Evolutionary conservation across 2,888 invertebrate genomes (phyloP).

Genomic region (Acleris emargana): DNA sequence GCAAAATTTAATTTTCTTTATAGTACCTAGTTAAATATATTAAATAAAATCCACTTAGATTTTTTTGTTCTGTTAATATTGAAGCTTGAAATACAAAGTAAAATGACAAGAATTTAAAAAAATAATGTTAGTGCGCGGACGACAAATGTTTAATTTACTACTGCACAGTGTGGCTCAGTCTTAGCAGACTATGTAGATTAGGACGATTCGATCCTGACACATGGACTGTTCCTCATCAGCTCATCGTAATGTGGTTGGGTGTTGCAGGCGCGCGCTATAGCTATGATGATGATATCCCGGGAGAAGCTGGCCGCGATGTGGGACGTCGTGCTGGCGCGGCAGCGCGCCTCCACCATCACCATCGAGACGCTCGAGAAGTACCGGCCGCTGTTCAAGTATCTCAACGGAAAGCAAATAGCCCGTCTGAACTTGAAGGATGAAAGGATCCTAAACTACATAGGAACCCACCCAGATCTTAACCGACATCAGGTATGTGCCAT

Average conservation of each 20-base stretch:
- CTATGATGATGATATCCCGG: slow-evolving; percentile 69
- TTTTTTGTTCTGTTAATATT: no score
- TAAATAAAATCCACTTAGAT: no score
- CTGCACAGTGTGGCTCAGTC: no score
- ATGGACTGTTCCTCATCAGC: no score
- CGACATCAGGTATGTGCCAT: slow-evolving; percentile 65
- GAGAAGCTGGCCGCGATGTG: slow-evolving; percentile 70
- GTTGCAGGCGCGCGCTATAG: slow-evolving; percentile 66
- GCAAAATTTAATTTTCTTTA: no score
- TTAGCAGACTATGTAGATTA: no score
- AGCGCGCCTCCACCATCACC: slow-evolving; percentile 44
- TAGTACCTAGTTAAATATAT: no score
- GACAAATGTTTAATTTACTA: no score
- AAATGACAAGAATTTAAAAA: no score
- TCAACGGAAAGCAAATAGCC: slow-evolving; percentile 68
- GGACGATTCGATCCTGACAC: no score
- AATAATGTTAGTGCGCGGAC: no score
- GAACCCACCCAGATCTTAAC: slow-evolving; percentile 67
- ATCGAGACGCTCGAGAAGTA: slow-evolving; percentile 61
- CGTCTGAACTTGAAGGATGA: slow-evolving; percentile 63
- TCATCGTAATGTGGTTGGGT: not conserved
- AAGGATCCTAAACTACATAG: slow-evolving; percentile 64
- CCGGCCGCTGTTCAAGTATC: slow-evolving; percentile 70
- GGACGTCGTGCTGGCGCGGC: slow-evolving; percentile 58
- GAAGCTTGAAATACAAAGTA: no score